These are phyloP conservation scores for Haemorhous mexicanus DNA, from an alignment of 2,113 vertebrate species.

Conservation along the genomic window DNA sequence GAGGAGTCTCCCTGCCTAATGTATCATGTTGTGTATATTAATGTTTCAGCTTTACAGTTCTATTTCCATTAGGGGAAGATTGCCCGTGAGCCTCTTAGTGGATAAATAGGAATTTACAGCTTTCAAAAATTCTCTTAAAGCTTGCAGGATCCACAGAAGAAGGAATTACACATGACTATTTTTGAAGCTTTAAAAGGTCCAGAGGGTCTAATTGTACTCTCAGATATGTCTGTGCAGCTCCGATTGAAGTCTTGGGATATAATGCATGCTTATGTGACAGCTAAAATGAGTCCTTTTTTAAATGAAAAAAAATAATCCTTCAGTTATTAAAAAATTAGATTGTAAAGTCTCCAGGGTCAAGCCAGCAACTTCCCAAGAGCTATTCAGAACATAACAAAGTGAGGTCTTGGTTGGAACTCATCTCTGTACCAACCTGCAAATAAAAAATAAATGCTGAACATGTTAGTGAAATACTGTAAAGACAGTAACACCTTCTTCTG, in stretches of 20 bases:
- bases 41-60: constrained; percentile 53
- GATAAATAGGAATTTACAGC: constrained; percentile 72
- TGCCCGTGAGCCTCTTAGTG: constrained; percentile 66
- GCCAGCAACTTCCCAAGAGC: neutral
- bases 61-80: constrained; percentile 62
- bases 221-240: constrained; percentile 19
- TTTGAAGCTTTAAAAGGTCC: constrained; percentile 60
- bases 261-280: neutral
- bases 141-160: constrained; percentile 43
- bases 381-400: neutral
- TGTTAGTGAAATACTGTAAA: neutral
- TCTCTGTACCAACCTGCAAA: neutral
- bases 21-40: constrained; percentile 58
- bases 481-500: neutral
- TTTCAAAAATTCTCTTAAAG: constrained; percentile 63
- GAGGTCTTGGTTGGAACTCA: neutral
- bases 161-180: constrained; percentile 63
- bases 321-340: constrained; percentile 35
- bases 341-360: neutral
- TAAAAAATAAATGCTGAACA: neutral
- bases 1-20: neutral
- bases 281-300: constrained; percentile 11
- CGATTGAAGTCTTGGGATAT: neutral
- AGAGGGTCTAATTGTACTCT: constrained; percentile 50
- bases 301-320: constrained; percentile 8